phyloP scores from a whole-genome alignment of 2,113 vertebrate species.

The Apteryx owenii region DNA sequence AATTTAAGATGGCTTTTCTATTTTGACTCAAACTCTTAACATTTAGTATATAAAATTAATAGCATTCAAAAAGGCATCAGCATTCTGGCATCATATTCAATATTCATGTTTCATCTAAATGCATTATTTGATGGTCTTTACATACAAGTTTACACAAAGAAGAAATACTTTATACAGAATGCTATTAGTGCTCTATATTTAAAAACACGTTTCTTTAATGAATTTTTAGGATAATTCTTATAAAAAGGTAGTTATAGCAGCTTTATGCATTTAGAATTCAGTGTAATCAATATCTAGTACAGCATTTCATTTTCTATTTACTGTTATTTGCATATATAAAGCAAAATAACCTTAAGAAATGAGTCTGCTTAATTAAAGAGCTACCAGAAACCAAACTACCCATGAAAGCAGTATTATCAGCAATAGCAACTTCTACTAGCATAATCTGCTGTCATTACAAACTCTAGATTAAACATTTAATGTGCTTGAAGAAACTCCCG shows the following conservation, averaged over 20 bases:
- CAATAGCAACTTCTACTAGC: not conserved
- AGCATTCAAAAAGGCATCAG: not conserved
- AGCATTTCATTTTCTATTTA: not conserved
- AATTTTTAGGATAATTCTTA: not conserved
- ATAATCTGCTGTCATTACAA: not conserved
- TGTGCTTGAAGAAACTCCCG: not conserved
- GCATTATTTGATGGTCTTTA: not conserved
- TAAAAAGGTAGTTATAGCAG: not conserved
- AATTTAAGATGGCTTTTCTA: not conserved
- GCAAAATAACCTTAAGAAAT: slow-evolving; percentile 21
- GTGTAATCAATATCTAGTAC: slow-evolving; percentile 9
- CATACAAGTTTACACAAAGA: not conserved
- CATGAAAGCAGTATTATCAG: not conserved
- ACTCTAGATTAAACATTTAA: not conserved
- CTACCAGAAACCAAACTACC: not conserved
- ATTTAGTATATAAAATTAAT: not conserved
- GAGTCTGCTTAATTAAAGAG: slow-evolving; percentile 8
- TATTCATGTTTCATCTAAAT: not conserved
- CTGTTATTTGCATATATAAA: not conserved
- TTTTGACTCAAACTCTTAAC: not conserved
- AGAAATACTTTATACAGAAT: not conserved
- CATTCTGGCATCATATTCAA: not conserved
- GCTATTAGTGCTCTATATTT: not conserved
- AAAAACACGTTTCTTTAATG: not conserved
- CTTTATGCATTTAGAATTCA: not conserved